phyloP scores from a whole-genome alignment of 2,113 vertebrate species.

The Genyomyrus donnyi region DNA sequence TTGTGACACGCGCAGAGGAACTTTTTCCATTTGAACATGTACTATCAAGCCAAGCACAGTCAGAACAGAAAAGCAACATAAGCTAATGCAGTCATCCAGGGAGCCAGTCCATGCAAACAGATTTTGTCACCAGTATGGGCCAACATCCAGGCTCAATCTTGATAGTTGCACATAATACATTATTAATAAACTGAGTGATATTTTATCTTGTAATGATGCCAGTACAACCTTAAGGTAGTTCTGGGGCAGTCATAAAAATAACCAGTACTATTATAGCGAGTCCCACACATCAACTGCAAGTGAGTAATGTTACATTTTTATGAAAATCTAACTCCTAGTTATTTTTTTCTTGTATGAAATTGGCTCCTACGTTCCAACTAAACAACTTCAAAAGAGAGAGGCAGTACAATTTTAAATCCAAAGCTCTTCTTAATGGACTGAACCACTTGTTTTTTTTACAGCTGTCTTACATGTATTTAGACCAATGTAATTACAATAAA shows the following conservation, averaged over 20 bases:
- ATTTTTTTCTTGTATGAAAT: background rate
- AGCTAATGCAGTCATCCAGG: background rate
- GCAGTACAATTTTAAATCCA: background rate
- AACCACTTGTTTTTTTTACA: background rate
- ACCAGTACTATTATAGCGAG: background rate
- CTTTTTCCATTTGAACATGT: background rate
- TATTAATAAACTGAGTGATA: background rate
- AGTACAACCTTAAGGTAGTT: background rate
- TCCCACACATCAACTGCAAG: background rate
- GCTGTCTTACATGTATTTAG: background rate
- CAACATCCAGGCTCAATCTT: background rate
- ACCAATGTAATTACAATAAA: background rate
- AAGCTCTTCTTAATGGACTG: background rate
- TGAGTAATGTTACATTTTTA: background rate
- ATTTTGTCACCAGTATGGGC: constrained; percentile 6
- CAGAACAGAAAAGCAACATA: background rate
- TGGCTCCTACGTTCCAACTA: background rate
- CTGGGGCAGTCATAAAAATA: background rate
- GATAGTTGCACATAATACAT: background rate
- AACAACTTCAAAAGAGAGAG: background rate
- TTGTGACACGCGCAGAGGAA: background rate
- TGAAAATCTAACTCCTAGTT: background rate
- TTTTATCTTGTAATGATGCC: background rate
- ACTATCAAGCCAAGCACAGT: background rate
- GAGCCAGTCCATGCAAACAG: background rate